Base-by-base conservation (phyloP, 2,113 vertebrate species). In the Macrotis lagotis region DNA sequence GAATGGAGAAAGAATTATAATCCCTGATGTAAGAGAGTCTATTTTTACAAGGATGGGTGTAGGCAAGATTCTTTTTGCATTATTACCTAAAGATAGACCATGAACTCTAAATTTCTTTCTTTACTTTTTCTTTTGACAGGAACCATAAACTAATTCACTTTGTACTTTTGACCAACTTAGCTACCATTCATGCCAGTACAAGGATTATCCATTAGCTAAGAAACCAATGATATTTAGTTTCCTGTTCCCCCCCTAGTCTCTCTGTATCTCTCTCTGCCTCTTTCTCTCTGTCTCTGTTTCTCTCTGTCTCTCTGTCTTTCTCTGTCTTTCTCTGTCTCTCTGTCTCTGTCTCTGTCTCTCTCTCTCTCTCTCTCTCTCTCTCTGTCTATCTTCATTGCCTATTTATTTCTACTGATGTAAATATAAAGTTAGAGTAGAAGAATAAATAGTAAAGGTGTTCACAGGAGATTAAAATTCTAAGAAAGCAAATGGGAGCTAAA, bases 11-110 rank as follows among this genome's bases (percentile, higher is more conserved):
- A n/a, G n/a, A n/a, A 88, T 91, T 88, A 22, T 48, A 3, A 55
- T 95, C 94, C 88, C 26, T 92, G 92, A 94, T 49, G 55, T 83
- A 92, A 89, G 91, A 93, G 48, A 50, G 22, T 90, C 96, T 89
- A 90, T 52, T 93, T 93, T 95, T 28, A 11, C 8, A 83, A 83
- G 19, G 19, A 83, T 83, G 19, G 66, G 19, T 83, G 19, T 83
- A 19, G 16, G 66, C 66, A 83, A 83, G 19, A 83, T 44, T 83
- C n/a, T 83, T 83, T 83, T 83, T 83, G n/a, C 19, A 44, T 19
- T 83, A 44, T 83, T 83, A 44, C n/a, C n/a, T 44, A 19, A 24
- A 83, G 31, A 74, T n/a, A n/a, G 3, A 74, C 37, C 3, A 74
- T n/a, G 31, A 74, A 74, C 37, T 66, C 28, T 66, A 66, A 66